These are phyloP conservation scores for Fulmarus glacialis DNA, from an alignment of 2,113 vertebrate genomes.

Conservation along the genomic window DNA sequence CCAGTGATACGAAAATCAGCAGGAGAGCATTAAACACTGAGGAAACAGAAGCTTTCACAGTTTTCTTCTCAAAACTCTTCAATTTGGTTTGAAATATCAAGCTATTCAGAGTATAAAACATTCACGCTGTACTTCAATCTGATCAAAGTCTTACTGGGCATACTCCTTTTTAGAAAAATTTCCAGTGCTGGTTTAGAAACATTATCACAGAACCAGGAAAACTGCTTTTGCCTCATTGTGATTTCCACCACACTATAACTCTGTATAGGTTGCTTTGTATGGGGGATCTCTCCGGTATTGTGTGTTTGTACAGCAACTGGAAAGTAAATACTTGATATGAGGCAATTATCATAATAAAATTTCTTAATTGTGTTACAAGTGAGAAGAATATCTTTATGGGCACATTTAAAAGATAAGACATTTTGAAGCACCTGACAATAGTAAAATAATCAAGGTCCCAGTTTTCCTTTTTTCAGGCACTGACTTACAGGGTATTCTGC, in stretches of 20 bases:
- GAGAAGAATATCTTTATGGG: not conserved
- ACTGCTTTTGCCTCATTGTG: not conserved
- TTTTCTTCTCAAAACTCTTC: not conserved
- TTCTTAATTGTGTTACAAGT: not conserved
- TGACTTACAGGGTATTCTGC: not conserved
- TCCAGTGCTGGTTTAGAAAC: not conserved
- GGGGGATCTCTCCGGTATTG: not conserved
- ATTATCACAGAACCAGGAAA: not conserved
- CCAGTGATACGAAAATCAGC: not conserved
- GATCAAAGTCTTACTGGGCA: not conserved
- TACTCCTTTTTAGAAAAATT: not conserved
- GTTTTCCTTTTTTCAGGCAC: not conserved
- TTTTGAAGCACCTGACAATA: not conserved
- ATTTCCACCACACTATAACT: not conserved
- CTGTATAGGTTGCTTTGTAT: not conserved
- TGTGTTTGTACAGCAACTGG: not conserved
- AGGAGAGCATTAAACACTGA: not conserved
- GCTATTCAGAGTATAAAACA: not conserved
- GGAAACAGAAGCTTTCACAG: not conserved
- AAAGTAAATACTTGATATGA: not conserved
- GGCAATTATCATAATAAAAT: not conserved
- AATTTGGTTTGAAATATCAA: not conserved
- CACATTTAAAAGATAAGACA: not conserved
- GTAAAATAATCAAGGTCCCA: not conserved
- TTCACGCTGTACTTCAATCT: not conserved